phyloP scores from a whole-genome alignment of 2,888 invertebrate species.

The Notodonta dromedarius region DNA sequence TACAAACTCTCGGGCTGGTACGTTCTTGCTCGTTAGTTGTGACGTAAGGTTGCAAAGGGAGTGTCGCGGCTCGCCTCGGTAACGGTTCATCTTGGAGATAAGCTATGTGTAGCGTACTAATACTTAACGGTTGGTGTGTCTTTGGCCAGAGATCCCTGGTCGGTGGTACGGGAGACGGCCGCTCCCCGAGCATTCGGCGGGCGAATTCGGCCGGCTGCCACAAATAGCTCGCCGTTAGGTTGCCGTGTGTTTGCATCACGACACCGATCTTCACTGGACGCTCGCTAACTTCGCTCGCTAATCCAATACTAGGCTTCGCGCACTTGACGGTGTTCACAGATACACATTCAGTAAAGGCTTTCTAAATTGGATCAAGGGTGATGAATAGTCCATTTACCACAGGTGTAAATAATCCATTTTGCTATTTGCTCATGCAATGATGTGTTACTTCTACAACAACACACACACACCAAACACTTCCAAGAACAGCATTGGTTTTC shows the following conservation, averaged over 20 bases:
- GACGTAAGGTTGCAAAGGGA: constrained; percentile 63
- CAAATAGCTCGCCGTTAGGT: constrained; percentile 75
- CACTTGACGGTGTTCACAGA: constrained; percentile 74
- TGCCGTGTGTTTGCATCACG: constrained; percentile 79
- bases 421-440: constrained; percentile 7
- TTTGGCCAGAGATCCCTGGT: constrained; percentile 75
- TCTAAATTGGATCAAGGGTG: constrained; percentile 67
- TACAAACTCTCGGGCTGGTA: constrained; percentile 60
- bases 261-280: constrained; percentile 62
- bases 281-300: constrained; percentile 61
- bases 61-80: constrained; percentile 62
- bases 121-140: constrained; percentile 69
- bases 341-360: constrained; percentile 57
- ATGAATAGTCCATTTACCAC: constrained; percentile 54
- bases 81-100: constrained; percentile 70
- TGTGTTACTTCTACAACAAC: not conserved
- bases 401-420: constrained; percentile 21
- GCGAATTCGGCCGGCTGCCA: constrained; percentile 81
- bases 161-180: constrained; percentile 75
- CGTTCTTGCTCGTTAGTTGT: constrained; percentile 51
- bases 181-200: constrained; percentile 74
- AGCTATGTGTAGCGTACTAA: constrained; percentile 76
- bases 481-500: too few relatives aligned
- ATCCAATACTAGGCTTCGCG: constrained; percentile 75
- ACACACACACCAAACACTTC: not conserved